Evolutionary conservation across 2,797 vertebrate genomes (phyloP).

Genomic region (Pseudomugil gertrudae): DNA sequence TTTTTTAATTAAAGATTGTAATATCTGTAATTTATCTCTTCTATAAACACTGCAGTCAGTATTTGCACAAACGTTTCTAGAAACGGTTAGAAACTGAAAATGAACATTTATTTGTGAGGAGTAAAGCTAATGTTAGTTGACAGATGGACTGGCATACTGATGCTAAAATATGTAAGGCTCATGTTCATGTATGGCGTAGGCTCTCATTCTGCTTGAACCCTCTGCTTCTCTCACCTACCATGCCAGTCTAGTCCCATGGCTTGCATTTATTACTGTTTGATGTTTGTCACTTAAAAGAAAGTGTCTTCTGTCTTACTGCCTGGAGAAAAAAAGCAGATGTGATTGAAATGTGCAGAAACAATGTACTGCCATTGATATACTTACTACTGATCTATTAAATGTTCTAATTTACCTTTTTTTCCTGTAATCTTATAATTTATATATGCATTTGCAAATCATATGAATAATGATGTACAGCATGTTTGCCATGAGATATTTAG

Average conservation of each 20-base stretch:
- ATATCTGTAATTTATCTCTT: not conserved
- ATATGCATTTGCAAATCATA: not conserved
- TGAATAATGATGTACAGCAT: not conserved
- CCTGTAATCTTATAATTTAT: not conserved
- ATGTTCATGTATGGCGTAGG: slow-evolving; percentile 29
- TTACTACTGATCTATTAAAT: slow-evolving; percentile 28
- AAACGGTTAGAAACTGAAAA: not conserved
- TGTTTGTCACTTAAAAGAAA: slow-evolving; percentile 69
- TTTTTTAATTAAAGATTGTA: not conserved
- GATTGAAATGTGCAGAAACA: slow-evolving; percentile 41
- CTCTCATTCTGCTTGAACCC: slow-evolving; percentile 47
- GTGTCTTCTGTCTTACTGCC: slow-evolving; percentile 37
- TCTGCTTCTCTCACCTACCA: slow-evolving; percentile 33
- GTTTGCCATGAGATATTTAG: not conserved
- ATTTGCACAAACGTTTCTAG: not conserved
- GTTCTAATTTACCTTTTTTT: not conserved
- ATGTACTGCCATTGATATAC: slow-evolving; percentile 22
- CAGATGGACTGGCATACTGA: slow-evolving; percentile 45
- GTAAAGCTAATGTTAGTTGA: not conserved
- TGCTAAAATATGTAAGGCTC: slow-evolving; percentile 31
- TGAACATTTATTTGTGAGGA: not conserved
- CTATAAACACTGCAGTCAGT: not conserved
- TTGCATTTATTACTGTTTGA: slow-evolving; percentile 73
- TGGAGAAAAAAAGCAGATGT: slow-evolving; percentile 58
- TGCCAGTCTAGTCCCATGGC: slow-evolving; percentile 51